Evolutionary conservation across 2,888 invertebrate genomes (phyloP).

Genomic region (Leucophora obtusa): DNA sequence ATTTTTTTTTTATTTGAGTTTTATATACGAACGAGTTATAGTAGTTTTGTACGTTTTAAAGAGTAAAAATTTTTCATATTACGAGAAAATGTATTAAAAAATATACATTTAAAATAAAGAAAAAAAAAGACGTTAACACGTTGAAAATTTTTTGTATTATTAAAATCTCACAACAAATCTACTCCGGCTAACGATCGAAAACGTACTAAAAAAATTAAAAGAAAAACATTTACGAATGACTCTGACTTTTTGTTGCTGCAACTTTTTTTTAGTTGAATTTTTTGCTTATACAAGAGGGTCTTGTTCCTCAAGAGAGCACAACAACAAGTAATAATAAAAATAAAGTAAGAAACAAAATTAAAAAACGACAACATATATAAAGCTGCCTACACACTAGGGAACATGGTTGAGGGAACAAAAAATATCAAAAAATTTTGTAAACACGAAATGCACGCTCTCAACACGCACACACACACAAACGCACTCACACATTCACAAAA

Average conservation of each 20-base stretch:
- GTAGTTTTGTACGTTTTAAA: conserved; percentile 11
- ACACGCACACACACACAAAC: no score
- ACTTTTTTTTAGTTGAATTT: conserved; percentile 7
- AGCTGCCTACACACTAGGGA: no score
- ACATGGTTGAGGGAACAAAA: no score
- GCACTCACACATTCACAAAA: no score
- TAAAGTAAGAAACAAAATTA: no score
- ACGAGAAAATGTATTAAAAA: conserved; percentile 8
- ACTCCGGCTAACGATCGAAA: conserved; percentile 72
- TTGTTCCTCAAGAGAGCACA: conserved; percentile 18
- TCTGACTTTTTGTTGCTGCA: conserved; percentile 17
- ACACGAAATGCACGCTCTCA: no score
- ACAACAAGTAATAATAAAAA: conserved; percentile 9
- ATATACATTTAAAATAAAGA: background rate
- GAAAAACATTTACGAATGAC: conserved; percentile 49
- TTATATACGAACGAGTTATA: conserved; percentile 14
- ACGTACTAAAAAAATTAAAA: conserved; percentile 67
- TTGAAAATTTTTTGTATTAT: conserved; percentile 13
- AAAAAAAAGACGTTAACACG: conserved; percentile 43
- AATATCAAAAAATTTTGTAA: no score
- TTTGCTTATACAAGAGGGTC: conserved; percentile 29
- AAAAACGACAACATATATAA: background rate
- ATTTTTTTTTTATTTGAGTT: background rate
- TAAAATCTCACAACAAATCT: conserved; percentile 60
- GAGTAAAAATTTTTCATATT: conserved; percentile 9